phyloP scores from a whole-genome alignment of 2,113 vertebrate genomes.

The Phaethon lepturus region DNA sequence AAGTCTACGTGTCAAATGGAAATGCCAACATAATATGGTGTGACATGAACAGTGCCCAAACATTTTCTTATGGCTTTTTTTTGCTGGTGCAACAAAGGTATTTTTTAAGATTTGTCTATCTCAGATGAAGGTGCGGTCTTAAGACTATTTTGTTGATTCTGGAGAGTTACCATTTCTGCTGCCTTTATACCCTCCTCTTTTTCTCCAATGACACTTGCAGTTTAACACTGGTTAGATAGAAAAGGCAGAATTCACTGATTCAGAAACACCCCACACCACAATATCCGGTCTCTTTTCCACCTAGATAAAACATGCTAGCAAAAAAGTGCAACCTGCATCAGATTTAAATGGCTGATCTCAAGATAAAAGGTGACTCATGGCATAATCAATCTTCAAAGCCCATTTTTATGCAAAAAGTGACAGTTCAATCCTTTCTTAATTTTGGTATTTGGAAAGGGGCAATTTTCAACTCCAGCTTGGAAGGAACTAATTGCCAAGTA shows the following conservation, averaged over 20 bases:
- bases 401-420: not conserved
- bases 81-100: not conserved
- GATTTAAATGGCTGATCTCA: not conserved
- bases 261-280: not conserved
- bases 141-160: not conserved
- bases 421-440: not conserved
- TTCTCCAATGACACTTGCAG: not conserved
- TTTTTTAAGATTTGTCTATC: not conserved
- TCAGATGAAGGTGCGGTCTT: not conserved
- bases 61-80: not conserved
- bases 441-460: not conserved
- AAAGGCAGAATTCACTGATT: not conserved
- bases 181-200: not conserved
- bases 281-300: not conserved
- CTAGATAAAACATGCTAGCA: not conserved
- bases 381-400: not conserved
- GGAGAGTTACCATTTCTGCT: not conserved
- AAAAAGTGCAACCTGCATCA: not conserved
- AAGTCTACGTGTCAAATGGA: not conserved
- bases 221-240: not conserved
- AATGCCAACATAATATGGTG: slow-evolving; percentile 7
- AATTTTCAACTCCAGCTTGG: not conserved
- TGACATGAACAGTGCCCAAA: not conserved
- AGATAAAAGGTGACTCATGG: not conserved
- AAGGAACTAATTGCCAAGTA: not conserved